Evolutionary conservation across 2,797 vertebrate species (phyloP).

Genomic region (Smutsia temminckii): DNA sequence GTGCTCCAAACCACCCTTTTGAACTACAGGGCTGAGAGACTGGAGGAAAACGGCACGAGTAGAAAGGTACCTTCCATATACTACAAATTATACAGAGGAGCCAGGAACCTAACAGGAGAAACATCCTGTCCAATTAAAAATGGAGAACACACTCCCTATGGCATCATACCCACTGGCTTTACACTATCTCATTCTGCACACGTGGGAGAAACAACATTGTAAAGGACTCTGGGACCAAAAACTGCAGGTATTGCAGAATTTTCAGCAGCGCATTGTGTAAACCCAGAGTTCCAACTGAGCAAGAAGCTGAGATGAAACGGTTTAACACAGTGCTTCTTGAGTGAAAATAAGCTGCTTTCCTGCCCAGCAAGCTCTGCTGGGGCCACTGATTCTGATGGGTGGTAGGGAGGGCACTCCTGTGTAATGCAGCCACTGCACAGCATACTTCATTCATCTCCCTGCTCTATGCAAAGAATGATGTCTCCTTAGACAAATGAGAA

Average conservation of each 20-base stretch:
- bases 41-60: background rate
- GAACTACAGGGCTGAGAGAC: background rate
- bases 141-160: fast-evolving
- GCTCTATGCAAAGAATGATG: background rate
- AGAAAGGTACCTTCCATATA: background rate
- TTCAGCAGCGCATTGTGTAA: background rate
- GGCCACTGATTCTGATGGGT: no score
- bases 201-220: no score
- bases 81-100: background rate
- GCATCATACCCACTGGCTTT: fast-evolving
- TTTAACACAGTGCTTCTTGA: background rate
- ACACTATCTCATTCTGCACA: background rate
- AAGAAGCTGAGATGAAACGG: background rate
- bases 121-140: background rate
- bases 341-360: background rate
- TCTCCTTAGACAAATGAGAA: fast-evolving
- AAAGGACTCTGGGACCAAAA: background rate
- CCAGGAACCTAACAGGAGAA: background rate
- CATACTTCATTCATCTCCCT: background rate
- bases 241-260: background rate
- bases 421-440: background rate
- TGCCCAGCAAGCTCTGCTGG: background rate
- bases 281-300: background rate
- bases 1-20: background rate
- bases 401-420: background rate